A percentile compares a stretch with the other conserved stretches of the same genome.
These are phyloP conservation scores for Odontomachus brunneus DNA, from an alignment of 1,140 invertebrate genomes.

Conservation along the genomic window DNA sequence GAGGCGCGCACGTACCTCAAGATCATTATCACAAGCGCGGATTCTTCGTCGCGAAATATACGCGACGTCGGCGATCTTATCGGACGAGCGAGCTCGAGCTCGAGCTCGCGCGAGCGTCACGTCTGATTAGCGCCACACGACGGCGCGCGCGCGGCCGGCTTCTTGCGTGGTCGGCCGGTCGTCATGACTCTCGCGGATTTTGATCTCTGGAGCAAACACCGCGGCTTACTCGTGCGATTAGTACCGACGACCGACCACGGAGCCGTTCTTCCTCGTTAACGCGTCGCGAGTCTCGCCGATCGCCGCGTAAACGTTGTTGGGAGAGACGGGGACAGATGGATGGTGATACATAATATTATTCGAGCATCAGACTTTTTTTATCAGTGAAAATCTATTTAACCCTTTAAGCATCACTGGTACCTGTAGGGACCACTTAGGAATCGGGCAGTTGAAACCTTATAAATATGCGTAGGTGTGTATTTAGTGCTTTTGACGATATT, in stretches of 20 bases:
- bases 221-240: background rate
- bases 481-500: too few relatives aligned
- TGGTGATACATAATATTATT: too few relatives aligned
- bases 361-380: too few relatives aligned
- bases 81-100: background rate
- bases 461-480: too few relatives aligned
- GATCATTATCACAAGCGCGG: slow-evolving; percentile 20
- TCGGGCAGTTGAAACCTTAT: too few relatives aligned
- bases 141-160: background rate
- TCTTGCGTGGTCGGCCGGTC: background rate
- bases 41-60: slow-evolving; percentile 14
- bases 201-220: background rate
- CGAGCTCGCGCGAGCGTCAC: slow-evolving; percentile 16
- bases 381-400: too few relatives aligned
- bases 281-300: background rate
- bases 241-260: background rate
- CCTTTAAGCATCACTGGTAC: too few relatives aligned
- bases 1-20: background rate
- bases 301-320: too few relatives aligned
- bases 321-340: too few relatives aligned
- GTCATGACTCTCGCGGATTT: background rate
- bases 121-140: slow-evolving; percentile 23
- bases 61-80: slow-evolving; percentile 3
- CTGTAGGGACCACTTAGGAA: too few relatives aligned
- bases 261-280: slow-evolving; percentile 11